Evolutionary conservation across 1,140 invertebrate genomes (phyloP).

Genomic region (Drosophila nikananu): DNA sequence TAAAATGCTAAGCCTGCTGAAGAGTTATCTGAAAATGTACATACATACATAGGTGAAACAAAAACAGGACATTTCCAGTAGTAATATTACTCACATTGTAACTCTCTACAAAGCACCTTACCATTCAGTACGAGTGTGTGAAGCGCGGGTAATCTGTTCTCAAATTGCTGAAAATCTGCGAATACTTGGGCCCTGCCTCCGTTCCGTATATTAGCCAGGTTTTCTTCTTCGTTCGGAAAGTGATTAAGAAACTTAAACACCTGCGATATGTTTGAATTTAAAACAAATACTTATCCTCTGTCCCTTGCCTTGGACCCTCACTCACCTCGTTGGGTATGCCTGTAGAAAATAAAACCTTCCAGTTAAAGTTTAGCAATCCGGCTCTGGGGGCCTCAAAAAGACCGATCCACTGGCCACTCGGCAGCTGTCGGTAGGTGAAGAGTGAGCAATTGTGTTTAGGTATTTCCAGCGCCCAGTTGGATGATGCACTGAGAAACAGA

Average conservation of each 20-base stretch:
- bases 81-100: neutral
- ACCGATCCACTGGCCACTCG: neutral
- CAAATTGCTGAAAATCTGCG: neutral
- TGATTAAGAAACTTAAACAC: too few species aligned
- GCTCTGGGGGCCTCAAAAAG: neutral
- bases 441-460: neutral
- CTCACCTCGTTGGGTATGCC: neutral
- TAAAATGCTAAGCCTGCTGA: too few species aligned
- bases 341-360: neutral
- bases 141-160: neutral
- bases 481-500: neutral
- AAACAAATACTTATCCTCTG: neutral
- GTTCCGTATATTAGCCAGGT: neutral
- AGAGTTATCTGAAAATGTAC: neutral
- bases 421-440: neutral
- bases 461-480: neutral
- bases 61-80: neutral
- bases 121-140: neutral
- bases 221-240: neutral
- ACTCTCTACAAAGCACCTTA: neutral
- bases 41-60: neutral
- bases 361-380: neutral
- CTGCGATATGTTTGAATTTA: neutral
- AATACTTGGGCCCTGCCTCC: neutral
- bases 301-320: too few species aligned